Evolutionary conservation across 2,888 invertebrate genomes (phyloP), one percentile per base, ranked within the genome.

Genomic region (Silvanus unidentatus): DNA sequence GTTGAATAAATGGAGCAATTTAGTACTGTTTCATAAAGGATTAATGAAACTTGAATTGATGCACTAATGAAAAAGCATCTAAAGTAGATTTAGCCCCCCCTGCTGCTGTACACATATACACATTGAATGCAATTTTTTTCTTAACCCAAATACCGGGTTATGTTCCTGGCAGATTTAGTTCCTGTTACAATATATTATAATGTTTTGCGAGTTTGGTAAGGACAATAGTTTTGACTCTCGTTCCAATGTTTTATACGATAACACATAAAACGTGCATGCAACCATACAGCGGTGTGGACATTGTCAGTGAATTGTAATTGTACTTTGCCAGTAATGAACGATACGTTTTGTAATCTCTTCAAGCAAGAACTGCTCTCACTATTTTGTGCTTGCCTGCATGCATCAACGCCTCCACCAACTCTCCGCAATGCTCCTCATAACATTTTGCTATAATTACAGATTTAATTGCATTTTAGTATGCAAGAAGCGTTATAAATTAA

Each of bases 1-100:
- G 57, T 46, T 49, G 54, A 59, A 59, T 59, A 62, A 62, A 62
- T 58, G 59, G 59, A 57, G 54, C 58, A 60, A 60, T 59, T 58
- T 53, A 48, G 50, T 45, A 51, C 54, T 48, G 54, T 51, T 60
- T 54, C 58, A 55, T 54, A 48, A 52, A 42, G 55, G 57, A 60
- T 60, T 59, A 59, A 45, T 32, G 32, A 32, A 32, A 32, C 13
- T 32, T 32, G n/a, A 32, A 32, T 32, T 32, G 32, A 32, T n/a
- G 32, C n/a, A 32, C 5, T 32, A 12, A 32, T 32, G 32, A 32
- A 32, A 32, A 32, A 32, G 11, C 11, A 32, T 3, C 32, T 32
- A 12, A 32, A n/a, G 4, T 22, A 22, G 22, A 22, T 22, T 22
- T 22, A 22, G 22, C 8, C 8, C 22, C n/a, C 3, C 22, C 3